phyloP scores from a whole-genome alignment of 2,113 vertebrate species.

The Tylochromis polylepis region DNA sequence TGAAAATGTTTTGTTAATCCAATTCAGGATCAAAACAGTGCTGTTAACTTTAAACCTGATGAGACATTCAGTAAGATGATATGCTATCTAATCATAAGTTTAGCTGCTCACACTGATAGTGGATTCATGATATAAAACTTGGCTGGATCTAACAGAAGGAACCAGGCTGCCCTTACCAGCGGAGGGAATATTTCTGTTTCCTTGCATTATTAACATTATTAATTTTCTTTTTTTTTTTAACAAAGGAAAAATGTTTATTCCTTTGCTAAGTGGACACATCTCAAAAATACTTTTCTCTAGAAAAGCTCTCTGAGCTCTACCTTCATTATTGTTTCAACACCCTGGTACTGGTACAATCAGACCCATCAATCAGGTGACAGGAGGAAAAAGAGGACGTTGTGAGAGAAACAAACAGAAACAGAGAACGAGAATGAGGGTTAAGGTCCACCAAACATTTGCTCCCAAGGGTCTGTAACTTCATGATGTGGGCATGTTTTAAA shows the following conservation, averaged over 20 bases:
- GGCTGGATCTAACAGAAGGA: not conserved
- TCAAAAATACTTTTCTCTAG: not conserved
- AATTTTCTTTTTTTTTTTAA: not conserved
- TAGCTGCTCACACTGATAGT: not conserved
- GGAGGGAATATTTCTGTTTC: not conserved
- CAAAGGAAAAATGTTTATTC: not conserved
- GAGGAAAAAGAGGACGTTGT: not conserved
- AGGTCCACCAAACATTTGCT: not conserved
- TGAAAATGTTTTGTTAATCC: fast-evolving
- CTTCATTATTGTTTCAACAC: not conserved
- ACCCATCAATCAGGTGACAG: too few relatives aligned
- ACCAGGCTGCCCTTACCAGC: not conserved
- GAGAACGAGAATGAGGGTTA: not conserved
- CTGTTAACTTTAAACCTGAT: too few relatives aligned
- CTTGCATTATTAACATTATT: not conserved
- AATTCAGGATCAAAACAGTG: not conserved
- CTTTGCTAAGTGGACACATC: not conserved
- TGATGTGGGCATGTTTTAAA: not conserved
- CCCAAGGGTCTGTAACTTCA: not conserved
- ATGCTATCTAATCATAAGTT: not conserved
- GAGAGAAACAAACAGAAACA: not conserved
- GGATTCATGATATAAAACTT: not conserved
- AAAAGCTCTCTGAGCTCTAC: not conserved
- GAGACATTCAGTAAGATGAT: not conserved
- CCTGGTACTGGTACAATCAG: not conserved